These are phyloP conservation scores for Hydrotaea cyrtoneurina DNA, from an alignment of 2,888 invertebrate species.

Conservation along the genomic window DNA sequence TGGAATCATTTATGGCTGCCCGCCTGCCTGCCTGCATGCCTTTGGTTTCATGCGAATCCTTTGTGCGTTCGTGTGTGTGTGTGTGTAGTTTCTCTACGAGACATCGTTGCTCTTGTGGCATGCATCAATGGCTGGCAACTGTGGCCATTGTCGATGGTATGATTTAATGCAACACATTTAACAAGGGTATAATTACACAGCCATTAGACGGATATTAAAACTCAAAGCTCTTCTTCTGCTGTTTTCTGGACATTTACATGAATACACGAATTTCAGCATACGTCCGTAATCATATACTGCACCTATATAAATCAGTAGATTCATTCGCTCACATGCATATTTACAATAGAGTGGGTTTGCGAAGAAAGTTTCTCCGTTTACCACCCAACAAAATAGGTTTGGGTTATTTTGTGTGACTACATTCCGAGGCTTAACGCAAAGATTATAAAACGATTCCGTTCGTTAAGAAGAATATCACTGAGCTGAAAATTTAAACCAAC, in stretches of 20 bases:
- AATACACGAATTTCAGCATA: background rate
- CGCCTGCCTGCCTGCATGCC: too few species aligned
- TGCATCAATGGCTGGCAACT: slow-evolving; percentile 48
- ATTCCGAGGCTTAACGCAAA: too few species aligned
- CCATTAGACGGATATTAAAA: slow-evolving; percentile 74
- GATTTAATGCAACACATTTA: slow-evolving; percentile 72
- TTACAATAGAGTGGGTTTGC: too few species aligned
- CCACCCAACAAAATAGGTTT: too few species aligned
- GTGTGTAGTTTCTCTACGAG: background rate
- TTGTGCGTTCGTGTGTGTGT: background rate
- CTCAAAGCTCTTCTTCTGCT: slow-evolving; percentile 52
- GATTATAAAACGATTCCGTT: too few species aligned
- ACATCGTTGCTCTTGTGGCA: slow-evolving; percentile 16
- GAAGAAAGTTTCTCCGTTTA: too few species aligned
- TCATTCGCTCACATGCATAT: background rate
- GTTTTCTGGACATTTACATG: background rate
- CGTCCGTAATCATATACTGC: background rate
- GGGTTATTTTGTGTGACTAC: too few species aligned
- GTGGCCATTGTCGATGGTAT: slow-evolving; percentile 67
- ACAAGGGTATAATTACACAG: slow-evolving; percentile 75
- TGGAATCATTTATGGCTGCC: slow-evolving; percentile 54
- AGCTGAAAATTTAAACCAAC: too few species aligned
- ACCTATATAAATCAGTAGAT: background rate
- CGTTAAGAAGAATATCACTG: too few species aligned
- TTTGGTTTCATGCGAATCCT: background rate